Evolutionary conservation across 2,113 vertebrate species (phyloP).

Genomic region (Burhinus bistriatus): DNA sequence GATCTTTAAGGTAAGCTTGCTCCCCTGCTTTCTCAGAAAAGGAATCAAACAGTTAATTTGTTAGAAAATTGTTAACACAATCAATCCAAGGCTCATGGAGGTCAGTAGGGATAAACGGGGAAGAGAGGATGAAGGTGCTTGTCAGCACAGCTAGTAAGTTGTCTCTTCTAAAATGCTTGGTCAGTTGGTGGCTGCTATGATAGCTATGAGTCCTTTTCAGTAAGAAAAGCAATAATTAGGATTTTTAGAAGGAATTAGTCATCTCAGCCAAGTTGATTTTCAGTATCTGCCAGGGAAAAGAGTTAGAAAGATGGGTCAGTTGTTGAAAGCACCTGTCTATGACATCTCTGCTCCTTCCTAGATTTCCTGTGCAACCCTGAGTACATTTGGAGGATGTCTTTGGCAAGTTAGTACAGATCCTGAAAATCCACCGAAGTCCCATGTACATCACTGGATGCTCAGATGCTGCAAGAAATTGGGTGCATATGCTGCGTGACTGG

Average conservation of each 20-base stretch:
- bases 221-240: background rate
- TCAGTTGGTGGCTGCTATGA: background rate
- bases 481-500: background rate
- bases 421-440: background rate
- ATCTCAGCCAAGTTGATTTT: background rate
- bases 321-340: background rate
- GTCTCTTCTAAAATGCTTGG: background rate
- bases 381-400: background rate
- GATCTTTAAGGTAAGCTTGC: background rate
- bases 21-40: background rate
- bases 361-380: background rate
- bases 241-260: background rate
- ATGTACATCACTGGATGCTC: background rate
- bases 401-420: background rate
- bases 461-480: background rate
- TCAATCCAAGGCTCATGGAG: fast-evolving
- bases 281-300: background rate
- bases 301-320: background rate
- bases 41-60: background rate
- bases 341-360: background rate
- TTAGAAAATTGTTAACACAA: background rate
- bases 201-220: background rate
- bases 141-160: background rate
- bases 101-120: background rate
- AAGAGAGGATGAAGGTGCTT: background rate